Conservation (phyloP, 2,888 invertebrate genomes). For the Andrena bucephala region DNA sequence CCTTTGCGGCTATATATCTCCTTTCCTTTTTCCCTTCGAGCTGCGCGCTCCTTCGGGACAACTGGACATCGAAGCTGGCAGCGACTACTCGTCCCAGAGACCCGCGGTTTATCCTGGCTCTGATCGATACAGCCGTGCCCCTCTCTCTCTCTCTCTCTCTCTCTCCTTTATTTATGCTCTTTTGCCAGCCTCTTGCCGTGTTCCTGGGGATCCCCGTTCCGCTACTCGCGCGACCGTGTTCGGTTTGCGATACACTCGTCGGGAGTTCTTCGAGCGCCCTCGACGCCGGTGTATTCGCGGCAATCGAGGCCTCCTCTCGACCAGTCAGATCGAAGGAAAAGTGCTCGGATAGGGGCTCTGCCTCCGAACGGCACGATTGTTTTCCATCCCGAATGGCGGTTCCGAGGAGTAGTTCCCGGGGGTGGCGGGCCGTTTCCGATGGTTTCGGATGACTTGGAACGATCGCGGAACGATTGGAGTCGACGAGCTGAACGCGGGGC, state of each 20-base stretch:
- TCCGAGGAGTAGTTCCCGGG: no score
- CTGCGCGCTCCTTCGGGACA: conserved; percentile 25
- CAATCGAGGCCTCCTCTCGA: background rate
- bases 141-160: no score
- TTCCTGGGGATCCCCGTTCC: background rate
- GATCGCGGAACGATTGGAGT: no score
- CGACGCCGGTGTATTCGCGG: background rate
- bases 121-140: conserved; percentile 63
- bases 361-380: no score
- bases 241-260: conserved; percentile 20
- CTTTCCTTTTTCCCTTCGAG: background rate
- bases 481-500: no score
- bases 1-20: background rate
- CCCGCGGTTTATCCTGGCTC: conserved; percentile 42
- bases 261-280: conserved; percentile 17
- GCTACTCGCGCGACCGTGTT: background rate
- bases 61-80: conserved; percentile 32
- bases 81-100: conserved; percentile 8
- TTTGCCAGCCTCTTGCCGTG: conserved; percentile 23
- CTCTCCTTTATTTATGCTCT: conserved; percentile 59
- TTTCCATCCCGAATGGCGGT: no score
- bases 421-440: no score
- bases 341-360: no score
- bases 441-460: no score
- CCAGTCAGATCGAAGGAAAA: background rate